Evolutionary conservation across 2,797 vertebrate species (phyloP).

Genomic region (Malacoraja senta): DNA sequence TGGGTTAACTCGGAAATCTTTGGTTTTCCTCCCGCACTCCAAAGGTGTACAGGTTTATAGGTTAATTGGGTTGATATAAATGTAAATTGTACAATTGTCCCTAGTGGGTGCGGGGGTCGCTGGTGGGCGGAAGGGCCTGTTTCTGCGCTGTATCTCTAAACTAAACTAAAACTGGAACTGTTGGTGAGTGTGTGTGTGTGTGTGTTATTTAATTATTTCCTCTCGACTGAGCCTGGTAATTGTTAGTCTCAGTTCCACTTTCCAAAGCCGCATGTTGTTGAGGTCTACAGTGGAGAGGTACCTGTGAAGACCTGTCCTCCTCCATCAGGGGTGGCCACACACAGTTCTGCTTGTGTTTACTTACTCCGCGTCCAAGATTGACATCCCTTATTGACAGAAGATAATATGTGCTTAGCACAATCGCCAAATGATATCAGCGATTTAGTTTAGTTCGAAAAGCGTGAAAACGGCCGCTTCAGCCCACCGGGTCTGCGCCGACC

Average conservation of each 20-base stretch:
- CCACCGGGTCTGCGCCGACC: too few relatives aligned
- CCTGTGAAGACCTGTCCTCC: slow-evolving; percentile 9
- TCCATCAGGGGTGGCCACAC: background rate
- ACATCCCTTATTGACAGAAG: background rate
- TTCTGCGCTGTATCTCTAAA: too few relatives aligned
- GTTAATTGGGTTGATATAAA: too few relatives aligned
- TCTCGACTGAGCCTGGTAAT: background rate
- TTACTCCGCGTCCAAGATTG: background rate
- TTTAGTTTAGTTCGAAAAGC: too few relatives aligned
- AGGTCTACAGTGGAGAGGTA: background rate
- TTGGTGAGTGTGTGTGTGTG: too few relatives aligned
- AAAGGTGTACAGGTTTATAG: too few relatives aligned
- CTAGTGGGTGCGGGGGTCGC: too few relatives aligned
- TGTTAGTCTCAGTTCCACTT: background rate
- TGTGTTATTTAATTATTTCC: background rate
- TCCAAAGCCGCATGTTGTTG: background rate
- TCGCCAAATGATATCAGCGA: background rate
- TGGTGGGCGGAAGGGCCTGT: too few relatives aligned
- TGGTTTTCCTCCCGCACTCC: too few relatives aligned
- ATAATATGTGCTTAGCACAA: background rate
- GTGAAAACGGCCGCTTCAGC: too few relatives aligned
- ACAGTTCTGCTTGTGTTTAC: background rate
- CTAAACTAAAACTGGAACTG: background rate
- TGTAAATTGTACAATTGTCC: too few relatives aligned
- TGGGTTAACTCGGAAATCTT: too few relatives aligned